These are phyloP conservation scores for Heterocephalus glaber DNA, from an alignment of 2,113 vertebrate genomes.

Conservation along the genomic window DNA sequence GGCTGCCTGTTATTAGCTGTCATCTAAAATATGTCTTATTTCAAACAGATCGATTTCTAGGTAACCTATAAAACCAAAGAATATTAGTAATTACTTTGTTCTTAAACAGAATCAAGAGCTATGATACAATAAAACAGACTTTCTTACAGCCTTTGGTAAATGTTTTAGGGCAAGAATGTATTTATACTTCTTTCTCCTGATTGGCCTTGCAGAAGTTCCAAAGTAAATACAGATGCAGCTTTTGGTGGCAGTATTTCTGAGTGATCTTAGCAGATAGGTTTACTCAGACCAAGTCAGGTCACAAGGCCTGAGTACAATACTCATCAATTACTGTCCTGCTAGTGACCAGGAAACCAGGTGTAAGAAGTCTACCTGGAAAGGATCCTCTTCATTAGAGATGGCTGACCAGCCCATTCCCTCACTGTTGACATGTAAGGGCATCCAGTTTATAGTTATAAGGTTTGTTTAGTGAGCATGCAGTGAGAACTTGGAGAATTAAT, in stretches of 20 bases:
- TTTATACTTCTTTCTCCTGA: background rate
- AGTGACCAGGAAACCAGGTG: background rate
- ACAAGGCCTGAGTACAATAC: background rate
- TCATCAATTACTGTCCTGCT: background rate
- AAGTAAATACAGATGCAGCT: background rate
- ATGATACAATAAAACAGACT: background rate
- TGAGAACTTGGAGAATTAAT: background rate
- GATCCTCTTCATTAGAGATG: background rate
- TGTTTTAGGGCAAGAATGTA: background rate
- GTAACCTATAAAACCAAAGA: background rate
- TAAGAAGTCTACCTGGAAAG: background rate
- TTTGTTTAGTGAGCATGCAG: background rate
- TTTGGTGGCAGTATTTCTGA: background rate
- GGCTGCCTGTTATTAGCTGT: background rate
- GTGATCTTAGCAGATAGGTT: background rate
- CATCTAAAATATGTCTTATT: conserved; percentile 37
- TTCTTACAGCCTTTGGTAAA: background rate
- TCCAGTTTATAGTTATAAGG: background rate
- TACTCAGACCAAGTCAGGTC: background rate
- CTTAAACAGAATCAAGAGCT: conserved; percentile 45
- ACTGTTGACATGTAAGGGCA: background rate
- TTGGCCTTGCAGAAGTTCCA: background rate
- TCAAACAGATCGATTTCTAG: conserved; percentile 24
- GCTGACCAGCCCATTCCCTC: background rate
- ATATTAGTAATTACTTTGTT: conserved; percentile 45